Evolutionary conservation across 2,797 vertebrate species (phyloP), one percentile per base, ranked within the genome.

Genomic region (Crocodylus rhombifer): DNA sequence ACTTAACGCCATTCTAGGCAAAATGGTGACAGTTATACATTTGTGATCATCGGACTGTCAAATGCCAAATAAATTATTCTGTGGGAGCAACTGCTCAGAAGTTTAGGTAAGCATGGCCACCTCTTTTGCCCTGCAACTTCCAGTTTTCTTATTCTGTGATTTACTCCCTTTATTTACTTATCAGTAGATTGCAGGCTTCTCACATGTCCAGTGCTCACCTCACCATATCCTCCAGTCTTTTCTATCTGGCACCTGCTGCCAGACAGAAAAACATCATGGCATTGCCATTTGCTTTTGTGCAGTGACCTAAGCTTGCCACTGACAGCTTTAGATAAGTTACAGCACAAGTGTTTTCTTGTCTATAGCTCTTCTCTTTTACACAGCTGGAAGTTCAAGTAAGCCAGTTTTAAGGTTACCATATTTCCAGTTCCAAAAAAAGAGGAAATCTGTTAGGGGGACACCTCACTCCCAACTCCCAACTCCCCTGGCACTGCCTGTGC

Each of bases 181-280:
- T 74, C 77, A 86, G 33, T 81, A 21, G 33, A 86, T 82, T 74
- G 74, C 42, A n/a, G 65, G 28, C 20, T 84, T 89, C 58, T 61
- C 30, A 71, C 7, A 26, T 0, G 0, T 30, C 21, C 21, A 71
- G 67, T 33, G 14, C 80, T 93, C 61, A 80, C 64, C 82, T 62
- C 14, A 62, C 21, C 12, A 93, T 55, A 77, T 61, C 42, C 58
- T 30, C 0, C 74, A 80, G 18, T 36, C n/a, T 71, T 87, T 86
- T 36, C 36, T 71, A 36, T 42, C 64, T 26, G 26, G 82, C 28
- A 77, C 6, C 30, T 91, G 26, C 33, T 86, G 58, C 51, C 77
- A 81, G 21, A 36, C 16, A 65, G 30, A 80, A 65, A 2, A 60
- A 2, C 7, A 16, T 28, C 10, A 51, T 25, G n/a, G 15, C 2